Conservation (phyloP, 2,797 vertebrate species). For the Champsocephalus gunnari region DNA sequence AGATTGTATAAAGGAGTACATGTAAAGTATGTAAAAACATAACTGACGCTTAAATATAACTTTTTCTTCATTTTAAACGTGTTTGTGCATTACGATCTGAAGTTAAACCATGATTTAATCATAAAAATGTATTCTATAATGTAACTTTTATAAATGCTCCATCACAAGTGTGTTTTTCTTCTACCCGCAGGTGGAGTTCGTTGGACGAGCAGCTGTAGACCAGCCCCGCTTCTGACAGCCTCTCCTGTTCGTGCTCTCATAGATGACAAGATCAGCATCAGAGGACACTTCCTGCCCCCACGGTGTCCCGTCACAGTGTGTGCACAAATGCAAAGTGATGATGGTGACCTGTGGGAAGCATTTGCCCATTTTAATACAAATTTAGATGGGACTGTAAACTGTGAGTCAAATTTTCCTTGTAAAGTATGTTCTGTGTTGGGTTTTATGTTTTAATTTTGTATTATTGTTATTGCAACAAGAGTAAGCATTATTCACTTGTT, state of each 20-base stretch:
- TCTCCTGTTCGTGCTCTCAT: constrained; percentile 69
- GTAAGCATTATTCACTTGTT: neutral
- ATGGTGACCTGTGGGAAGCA: constrained; percentile 78
- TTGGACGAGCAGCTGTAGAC: constrained; percentile 51
- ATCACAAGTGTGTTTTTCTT: constrained; percentile 1
- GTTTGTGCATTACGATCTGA: too few relatives aligned
- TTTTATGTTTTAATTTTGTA: neutral
- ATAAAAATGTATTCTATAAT: too few relatives aligned
- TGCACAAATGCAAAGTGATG: constrained; percentile 72
- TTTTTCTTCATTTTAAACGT: too few relatives aligned
- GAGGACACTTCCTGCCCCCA: constrained; percentile 66
- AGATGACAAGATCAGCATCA: constrained; percentile 73
- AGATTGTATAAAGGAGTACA: too few relatives aligned
- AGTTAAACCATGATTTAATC: too few relatives aligned
- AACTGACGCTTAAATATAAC: too few relatives aligned
- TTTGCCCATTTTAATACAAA: constrained; percentile 74
- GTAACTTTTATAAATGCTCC: too few relatives aligned
- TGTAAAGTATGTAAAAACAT: too few relatives aligned
- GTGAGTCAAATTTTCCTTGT: constrained; percentile 57
- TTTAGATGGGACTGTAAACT: constrained; percentile 60
- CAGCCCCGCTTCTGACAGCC: constrained; percentile 64
- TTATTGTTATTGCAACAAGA: constrained; percentile 3
- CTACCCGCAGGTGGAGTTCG: constrained; percentile 40
- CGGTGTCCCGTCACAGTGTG: constrained; percentile 68
- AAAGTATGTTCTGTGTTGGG: neutral